These are phyloP conservation scores for Yponomeuta evonymella DNA, from an alignment of 2,888 invertebrate species.

Conservation along the genomic window DNA sequence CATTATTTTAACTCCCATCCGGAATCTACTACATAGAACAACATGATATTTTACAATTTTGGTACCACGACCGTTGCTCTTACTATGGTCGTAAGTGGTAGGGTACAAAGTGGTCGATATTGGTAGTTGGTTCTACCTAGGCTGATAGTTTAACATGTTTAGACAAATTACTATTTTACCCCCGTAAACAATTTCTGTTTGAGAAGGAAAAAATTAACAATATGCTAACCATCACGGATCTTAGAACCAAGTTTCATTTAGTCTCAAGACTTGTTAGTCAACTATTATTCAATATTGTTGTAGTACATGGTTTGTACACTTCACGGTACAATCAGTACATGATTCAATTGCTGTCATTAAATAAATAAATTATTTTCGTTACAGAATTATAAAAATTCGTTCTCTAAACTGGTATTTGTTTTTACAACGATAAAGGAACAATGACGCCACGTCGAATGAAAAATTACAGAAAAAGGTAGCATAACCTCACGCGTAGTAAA, in stretches of 20 bases:
- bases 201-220: too few species aligned
- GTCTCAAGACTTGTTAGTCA: not conserved
- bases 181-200: not conserved
- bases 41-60: constrained; percentile 9
- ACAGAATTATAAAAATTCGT: constrained; percentile 31
- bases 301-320: constrained; percentile 55
- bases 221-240: too few species aligned
- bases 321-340: constrained; percentile 47
- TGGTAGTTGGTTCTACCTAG: not conserved
- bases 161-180: not conserved
- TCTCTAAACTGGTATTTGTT: constrained; percentile 33
- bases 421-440: constrained; percentile 53
- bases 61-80: constrained; percentile 9
- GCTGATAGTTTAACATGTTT: not conserved
- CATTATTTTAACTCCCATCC: constrained; percentile 26
- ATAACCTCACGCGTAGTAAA: constrained; percentile 10
- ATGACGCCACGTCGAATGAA: constrained; percentile 54
- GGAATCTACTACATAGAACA: constrained; percentile 2
- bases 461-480: constrained; percentile 25
- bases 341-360: constrained; percentile 8
- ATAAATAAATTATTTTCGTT: constrained; percentile 19
- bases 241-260: not conserved
- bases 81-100: constrained; percentile 18
- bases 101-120: not conserved
- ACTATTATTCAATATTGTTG: not conserved